Conservation (phyloP, 1,140 invertebrate species). For the Conus betulinus region DNA sequence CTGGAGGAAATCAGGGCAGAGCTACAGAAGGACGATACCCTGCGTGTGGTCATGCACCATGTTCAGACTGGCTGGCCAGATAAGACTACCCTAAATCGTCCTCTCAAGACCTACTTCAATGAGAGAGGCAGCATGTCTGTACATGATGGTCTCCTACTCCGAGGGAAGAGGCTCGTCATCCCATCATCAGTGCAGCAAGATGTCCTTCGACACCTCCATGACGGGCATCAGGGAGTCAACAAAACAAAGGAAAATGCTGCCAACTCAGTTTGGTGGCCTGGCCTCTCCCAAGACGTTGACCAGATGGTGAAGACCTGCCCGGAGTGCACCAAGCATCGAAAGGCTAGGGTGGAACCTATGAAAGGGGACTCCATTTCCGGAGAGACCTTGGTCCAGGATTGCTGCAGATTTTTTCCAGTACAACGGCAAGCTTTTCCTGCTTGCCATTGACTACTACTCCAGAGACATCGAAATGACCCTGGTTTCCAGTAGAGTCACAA, state of each 20-base stretch:
- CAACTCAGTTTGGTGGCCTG: constrained; percentile 33
- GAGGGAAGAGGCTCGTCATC: constrained; percentile 37
- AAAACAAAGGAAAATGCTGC: constrained; percentile 28
- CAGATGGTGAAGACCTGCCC: constrained; percentile 33
- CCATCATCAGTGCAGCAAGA: constrained; percentile 28
- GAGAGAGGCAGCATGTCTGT: not conserved
- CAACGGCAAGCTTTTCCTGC: constrained; percentile 42
- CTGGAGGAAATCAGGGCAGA: not conserved
- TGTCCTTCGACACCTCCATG: constrained; percentile 32
- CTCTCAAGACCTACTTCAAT: not conserved
- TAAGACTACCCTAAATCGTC: not conserved
- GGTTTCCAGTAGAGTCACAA: not conserved
- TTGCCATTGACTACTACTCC: constrained; percentile 50
- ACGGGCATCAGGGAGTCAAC: constrained; percentile 41
- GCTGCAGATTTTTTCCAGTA: constrained; percentile 36
- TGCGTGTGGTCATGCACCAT: constrained; percentile 4
- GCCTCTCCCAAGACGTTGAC: constrained; percentile 23
- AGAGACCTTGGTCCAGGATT: constrained; percentile 40
- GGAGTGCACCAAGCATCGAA: constrained; percentile 34
- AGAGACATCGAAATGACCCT: constrained; percentile 37
- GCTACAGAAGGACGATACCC: not conserved
- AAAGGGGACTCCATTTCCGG: constrained; percentile 36
- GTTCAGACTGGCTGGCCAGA: constrained; percentile 33
- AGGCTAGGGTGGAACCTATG: constrained; percentile 36
- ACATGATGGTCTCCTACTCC: not conserved